A percentile compares a stretch with the other conserved stretches of the same genome.
These are phyloP conservation scores for Coturnix japonica DNA, from an alignment of 2,113 vertebrate genomes.

Conservation along the genomic window DNA sequence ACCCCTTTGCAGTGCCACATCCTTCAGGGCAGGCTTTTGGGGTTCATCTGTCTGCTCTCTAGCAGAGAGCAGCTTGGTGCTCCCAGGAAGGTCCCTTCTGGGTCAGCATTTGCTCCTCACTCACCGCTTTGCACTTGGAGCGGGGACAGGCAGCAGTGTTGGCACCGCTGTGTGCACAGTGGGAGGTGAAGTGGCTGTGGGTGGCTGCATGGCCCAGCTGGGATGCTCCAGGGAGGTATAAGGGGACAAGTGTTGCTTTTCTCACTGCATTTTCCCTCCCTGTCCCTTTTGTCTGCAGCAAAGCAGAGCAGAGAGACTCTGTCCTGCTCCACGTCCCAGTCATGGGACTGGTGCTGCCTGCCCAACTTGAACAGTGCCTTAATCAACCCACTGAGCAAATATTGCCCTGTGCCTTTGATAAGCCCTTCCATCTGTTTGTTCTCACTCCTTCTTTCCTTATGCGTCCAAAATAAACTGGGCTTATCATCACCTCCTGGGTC, in stretches of 20 bases:
- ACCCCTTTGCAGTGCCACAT: not conserved
- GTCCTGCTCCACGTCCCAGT: not conserved
- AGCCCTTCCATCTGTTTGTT: not conserved
- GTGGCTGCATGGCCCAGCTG: conserved; percentile 49
- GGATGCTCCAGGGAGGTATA: conserved; percentile 45
- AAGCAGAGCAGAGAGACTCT: not conserved
- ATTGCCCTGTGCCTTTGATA: not conserved
- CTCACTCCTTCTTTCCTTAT: rapidly evolving
- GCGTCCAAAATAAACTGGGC: not conserved
- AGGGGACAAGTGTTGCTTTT: conserved; percentile 45
- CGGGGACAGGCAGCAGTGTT: not conserved
- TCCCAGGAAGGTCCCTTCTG: not conserved
- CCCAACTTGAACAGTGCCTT: not conserved
- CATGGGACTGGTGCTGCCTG: not conserved
- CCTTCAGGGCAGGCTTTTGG: rapidly evolving
- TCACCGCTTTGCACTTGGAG: rapidly evolving
- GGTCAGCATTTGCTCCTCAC: not conserved
- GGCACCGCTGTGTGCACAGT: not conserved
- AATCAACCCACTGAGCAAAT: not conserved
- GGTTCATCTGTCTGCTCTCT: rapidly evolving
- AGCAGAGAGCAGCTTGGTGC: not conserved
- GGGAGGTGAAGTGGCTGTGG: not conserved
- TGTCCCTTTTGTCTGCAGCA: not conserved
- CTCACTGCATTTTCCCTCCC: conserved; percentile 3
- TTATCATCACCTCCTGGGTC: not conserved